Percentiles rank a stretch among this genome's conserved stretches.
phyloP scores from a whole-genome alignment of 2,113 vertebrate species.

The Pachycephala philippinensis region DNA sequence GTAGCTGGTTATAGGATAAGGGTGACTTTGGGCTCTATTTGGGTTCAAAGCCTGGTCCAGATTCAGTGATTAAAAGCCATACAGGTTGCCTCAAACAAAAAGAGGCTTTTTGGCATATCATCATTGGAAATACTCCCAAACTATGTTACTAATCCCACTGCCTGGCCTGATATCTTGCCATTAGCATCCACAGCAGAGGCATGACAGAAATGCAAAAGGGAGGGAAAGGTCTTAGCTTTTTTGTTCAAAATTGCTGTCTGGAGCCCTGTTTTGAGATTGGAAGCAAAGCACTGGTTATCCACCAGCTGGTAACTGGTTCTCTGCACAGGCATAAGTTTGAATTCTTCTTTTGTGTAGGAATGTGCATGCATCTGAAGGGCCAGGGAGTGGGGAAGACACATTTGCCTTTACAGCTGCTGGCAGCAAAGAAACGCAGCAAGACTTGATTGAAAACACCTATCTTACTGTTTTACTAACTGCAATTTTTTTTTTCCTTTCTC shows the following conservation, averaged over 20 bases:
- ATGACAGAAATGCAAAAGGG: neutral
- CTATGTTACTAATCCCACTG: neutral
- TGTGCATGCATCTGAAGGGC: neutral
- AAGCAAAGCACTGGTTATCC: neutral
- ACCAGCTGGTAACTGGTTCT: neutral
- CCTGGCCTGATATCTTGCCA: neutral
- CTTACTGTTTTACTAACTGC: neutral
- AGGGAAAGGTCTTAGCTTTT: neutral
- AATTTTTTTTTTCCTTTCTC: constrained; percentile 34
- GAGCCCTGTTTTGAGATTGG: neutral
- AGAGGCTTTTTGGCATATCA: neutral
- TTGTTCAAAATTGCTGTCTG: neutral
- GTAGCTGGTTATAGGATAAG: neutral
- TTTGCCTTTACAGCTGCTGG: constrained; percentile 35
- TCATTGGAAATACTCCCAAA: neutral
- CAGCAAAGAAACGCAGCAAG: neutral
- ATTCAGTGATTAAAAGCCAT: neutral
- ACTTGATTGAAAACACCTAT: neutral
- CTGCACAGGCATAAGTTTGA: neutral
- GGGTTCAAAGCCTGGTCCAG: neutral
- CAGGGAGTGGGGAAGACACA: neutral
- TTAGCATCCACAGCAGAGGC: neutral
- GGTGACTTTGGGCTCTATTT: neutral
- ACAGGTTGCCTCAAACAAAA: neutral
- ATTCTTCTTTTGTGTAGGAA: neutral